A percentile compares a stretch with the other conserved stretches of the same genome.
phyloP scores from a whole-genome alignment of 2,797 vertebrate genomes.

The Bradypodion ventrale region DNA sequence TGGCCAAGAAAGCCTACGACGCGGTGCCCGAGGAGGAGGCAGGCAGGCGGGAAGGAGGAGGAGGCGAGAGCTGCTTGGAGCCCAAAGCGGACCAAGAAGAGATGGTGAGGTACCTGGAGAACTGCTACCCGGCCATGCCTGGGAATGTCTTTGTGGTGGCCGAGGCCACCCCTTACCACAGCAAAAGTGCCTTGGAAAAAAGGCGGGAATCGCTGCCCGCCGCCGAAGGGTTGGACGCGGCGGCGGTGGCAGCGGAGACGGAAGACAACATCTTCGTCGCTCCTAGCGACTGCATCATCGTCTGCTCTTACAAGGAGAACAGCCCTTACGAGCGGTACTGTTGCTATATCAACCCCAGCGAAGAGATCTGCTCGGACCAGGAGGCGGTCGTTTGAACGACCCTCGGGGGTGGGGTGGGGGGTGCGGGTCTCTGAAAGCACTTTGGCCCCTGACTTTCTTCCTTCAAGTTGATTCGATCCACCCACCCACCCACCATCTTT shows the following conservation, averaged over 20 bases:
- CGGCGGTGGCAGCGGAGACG: conserved; percentile 49
- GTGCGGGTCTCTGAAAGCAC: no score
- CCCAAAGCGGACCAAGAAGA: conserved; percentile 71
- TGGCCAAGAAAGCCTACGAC: conserved; percentile 65
- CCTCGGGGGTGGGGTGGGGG: neutral
- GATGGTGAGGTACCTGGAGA: conserved; percentile 74
- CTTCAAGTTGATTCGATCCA: no score
- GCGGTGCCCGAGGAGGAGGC: conserved; percentile 33
- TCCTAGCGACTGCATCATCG: conserved; percentile 79
- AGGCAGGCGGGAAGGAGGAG: no score
- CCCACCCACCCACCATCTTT: no score
- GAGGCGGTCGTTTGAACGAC: conserved; percentile 79
- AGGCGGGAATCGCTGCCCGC: neutral
- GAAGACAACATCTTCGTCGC: conserved; percentile 78
- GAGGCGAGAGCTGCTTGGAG: conserved; percentile 65
- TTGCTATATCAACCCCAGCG: conserved; percentile 80
- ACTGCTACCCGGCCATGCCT: conserved; percentile 73
- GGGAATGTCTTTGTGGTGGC: conserved; percentile 61
- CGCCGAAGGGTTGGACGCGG: conserved; percentile 54
- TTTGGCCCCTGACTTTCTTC: neutral
- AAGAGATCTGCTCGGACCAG: conserved; percentile 74
- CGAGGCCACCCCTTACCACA: conserved; percentile 61
- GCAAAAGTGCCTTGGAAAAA: conserved; percentile 76
- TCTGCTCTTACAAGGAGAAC: conserved; percentile 78
- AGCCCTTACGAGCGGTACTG: conserved; percentile 80